A percentile compares a stretch with the other conserved stretches of the same genome.
Conservation (phyloP, 1,140 invertebrate genomes). For the Heliconius eleuchia region DNA sequence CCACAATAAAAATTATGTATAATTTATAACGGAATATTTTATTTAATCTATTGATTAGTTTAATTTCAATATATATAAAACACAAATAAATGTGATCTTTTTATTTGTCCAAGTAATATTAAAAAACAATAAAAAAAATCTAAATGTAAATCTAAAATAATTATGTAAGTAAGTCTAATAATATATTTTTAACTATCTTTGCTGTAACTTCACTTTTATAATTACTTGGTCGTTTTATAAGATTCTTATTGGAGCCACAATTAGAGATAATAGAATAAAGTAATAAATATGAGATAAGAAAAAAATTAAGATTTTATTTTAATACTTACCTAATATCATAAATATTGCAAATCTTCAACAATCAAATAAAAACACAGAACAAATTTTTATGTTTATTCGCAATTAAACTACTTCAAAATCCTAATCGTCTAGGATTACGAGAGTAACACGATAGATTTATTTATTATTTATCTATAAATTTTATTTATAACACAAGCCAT, state of each 20-base stretch:
- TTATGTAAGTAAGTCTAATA: too few species aligned
- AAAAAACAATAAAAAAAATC: too few species aligned
- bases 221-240: background rate
- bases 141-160: too few species aligned
- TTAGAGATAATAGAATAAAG: background rate
- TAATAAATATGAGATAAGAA: background rate
- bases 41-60: too few species aligned
- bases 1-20: too few species aligned
- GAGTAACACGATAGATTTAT: constrained; percentile 19
- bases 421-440: constrained; percentile 19
- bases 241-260: constrained; percentile 21
- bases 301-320: background rate
- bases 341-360: constrained; percentile 17
- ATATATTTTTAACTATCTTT: too few species aligned
- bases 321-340: constrained; percentile 14
- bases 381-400: background rate
- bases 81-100: background rate
- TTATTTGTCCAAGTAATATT: too few species aligned
- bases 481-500: constrained; percentile 1
- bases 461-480: background rate
- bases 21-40: too few species aligned
- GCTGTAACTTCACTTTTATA: background rate
- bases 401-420: constrained; percentile 17
- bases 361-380: constrained; percentile 5
- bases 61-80: background rate